Conservation (phyloP, 2,888 invertebrate genomes). For the Cryptus armator region DNA sequence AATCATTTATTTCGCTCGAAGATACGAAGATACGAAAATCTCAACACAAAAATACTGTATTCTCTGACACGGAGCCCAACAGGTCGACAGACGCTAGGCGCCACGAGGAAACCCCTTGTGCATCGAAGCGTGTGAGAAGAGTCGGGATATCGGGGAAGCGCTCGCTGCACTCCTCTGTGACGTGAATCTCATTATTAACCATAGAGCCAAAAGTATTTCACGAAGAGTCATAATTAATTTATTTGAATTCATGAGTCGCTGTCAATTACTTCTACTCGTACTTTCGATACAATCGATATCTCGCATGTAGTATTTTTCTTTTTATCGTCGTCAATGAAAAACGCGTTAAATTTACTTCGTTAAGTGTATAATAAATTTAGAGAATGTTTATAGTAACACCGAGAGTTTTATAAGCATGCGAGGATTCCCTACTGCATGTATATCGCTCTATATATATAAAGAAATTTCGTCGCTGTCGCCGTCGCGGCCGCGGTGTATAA, state of each 20-base stretch:
- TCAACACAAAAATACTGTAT: background rate
- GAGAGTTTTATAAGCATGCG: too few relatives aligned
- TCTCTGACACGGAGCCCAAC: constrained; percentile 38
- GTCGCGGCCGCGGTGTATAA: too few relatives aligned
- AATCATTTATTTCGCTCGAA: background rate
- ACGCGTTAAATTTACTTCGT: too few relatives aligned
- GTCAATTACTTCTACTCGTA: background rate
- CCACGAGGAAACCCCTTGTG: constrained; percentile 65
- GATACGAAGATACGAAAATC: too few relatives aligned
- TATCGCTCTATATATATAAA: too few relatives aligned
- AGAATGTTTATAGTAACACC: too few relatives aligned
- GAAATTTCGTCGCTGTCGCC: too few relatives aligned
- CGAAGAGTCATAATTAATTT: constrained; percentile 50
- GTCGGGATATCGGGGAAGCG: background rate
- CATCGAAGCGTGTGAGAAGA: constrained; percentile 42
- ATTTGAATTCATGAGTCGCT: constrained; percentile 52
- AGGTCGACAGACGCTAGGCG: constrained; percentile 64
- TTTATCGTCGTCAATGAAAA: too few relatives aligned
- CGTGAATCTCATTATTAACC: constrained; percentile 32
- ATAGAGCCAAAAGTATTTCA: constrained; percentile 47
- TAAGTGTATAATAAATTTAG: too few relatives aligned
- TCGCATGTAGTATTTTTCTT: too few relatives aligned
- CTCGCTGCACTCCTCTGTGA: constrained; percentile 49
- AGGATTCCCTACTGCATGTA: too few relatives aligned
- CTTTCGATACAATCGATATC: too few relatives aligned